Percentiles rank a stretch among this genome's conserved stretches.
phyloP scores from a whole-genome alignment of 1,140 invertebrate species.

The Drosophila elegans region DNA sequence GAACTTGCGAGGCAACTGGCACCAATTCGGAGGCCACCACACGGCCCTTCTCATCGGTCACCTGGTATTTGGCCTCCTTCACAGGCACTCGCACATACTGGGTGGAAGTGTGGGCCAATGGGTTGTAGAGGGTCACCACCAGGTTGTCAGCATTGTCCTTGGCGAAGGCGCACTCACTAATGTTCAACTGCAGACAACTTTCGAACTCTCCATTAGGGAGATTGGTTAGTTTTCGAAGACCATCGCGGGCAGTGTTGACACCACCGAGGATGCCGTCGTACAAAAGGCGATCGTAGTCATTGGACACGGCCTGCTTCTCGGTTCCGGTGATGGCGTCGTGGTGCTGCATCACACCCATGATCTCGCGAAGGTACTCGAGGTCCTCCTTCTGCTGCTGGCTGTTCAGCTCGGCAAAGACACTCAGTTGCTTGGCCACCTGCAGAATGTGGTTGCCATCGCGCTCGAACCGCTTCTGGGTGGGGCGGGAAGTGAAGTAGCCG shows the following conservation, averaged over 20 bases:
- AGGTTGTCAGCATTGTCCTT: conserved; percentile 86
- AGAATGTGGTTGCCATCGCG: conserved; percentile 92
- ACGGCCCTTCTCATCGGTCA: conserved; percentile 86
- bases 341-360: conserved; percentile 95
- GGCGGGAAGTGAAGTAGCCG: conserved; percentile 96
- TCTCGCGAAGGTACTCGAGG: conserved; percentile 71
- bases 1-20: conserved; percentile 87
- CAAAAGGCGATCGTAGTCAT: conserved; percentile 90
- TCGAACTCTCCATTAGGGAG: conserved; percentile 85
- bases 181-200: conserved; percentile 89
- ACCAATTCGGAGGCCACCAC: conserved; percentile 86
- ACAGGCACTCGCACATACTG: conserved; percentile 91
- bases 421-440: conserved; percentile 88
- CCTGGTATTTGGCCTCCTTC: conserved; percentile 86
- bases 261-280: conserved; percentile 61
- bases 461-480: conserved; percentile 93
- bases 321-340: conserved; percentile 96
- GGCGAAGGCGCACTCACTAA: conserved; percentile 86
- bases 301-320: conserved; percentile 94
- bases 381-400: conserved; percentile 53
- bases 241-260: conserved; percentile 48
- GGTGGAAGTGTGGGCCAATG: conserved; percentile 88
- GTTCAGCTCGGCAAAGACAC: conserved; percentile 75
- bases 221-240: conserved; percentile 83
- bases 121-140: conserved; percentile 93